Conservation (phyloP, 2,797 vertebrate genomes). For the Pipistrellus pipistrellus region DNA sequence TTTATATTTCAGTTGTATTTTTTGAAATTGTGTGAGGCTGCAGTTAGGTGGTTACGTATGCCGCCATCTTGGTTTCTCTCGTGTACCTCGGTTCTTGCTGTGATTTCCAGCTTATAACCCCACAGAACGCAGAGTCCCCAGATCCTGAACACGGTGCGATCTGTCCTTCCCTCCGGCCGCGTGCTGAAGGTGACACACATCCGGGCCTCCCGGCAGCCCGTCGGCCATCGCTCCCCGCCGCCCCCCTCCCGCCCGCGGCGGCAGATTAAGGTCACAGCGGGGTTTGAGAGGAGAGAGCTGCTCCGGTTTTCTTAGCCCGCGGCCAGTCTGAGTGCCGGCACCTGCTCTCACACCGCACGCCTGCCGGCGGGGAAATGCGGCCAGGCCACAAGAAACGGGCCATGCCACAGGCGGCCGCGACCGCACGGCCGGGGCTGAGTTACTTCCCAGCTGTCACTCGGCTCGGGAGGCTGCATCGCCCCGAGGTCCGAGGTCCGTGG, state of each 20-base stretch:
- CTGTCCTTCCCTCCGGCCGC: conserved; percentile 58
- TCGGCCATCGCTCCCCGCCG: neutral
- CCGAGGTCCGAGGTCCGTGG: neutral
- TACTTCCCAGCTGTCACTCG: too few relatives aligned
- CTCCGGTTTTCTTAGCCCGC: neutral
- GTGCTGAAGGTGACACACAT: conserved; percentile 59
- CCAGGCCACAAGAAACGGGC: neutral
- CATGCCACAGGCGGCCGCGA: too few relatives aligned
- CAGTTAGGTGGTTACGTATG: too few relatives aligned
- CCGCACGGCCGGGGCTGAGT: too few relatives aligned
- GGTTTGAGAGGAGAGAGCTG: conserved; percentile 45
- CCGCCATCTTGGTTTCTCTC: too few relatives aligned
- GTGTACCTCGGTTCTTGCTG: conserved; percentile 65
- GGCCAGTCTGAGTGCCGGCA: neutral
- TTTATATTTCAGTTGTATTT: too few relatives aligned
- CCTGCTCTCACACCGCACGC: neutral
- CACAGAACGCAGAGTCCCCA: conserved; percentile 63
- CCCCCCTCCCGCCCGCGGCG: neutral
- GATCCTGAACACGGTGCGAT: conserved; percentile 65
- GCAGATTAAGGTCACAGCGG: neutral
- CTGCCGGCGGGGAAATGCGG: accelerated
- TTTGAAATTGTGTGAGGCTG: too few relatives aligned
- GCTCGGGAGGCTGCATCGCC: too few relatives aligned
- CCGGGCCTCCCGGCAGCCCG: neutral
- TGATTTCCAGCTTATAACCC: conserved; percentile 81